These are phyloP conservation scores for Grammomys dolichurus DNA, from an alignment of 2,113 vertebrate species.

Conservation along the genomic window DNA sequence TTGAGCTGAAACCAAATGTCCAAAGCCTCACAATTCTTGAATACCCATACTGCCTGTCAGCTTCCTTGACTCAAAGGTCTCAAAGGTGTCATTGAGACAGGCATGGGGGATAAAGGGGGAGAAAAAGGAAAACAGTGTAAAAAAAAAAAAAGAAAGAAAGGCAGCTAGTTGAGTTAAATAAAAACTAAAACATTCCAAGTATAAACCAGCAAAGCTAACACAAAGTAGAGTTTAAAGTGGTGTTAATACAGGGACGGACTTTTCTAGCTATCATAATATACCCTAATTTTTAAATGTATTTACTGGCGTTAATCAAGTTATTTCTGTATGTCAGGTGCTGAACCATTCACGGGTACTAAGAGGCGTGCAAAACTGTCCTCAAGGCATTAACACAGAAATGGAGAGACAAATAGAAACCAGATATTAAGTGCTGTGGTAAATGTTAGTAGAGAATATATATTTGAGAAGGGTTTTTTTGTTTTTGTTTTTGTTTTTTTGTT, in stretches of 20 bases:
- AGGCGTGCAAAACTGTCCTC: slow-evolving; percentile 35
- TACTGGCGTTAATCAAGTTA: background rate
- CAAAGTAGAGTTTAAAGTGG: slow-evolving; percentile 29
- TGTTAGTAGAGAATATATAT: background rate
- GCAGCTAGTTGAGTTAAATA: slow-evolving; percentile 52
- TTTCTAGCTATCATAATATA: slow-evolving; percentile 48
- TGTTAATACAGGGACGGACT: background rate
- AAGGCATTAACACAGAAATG: slow-evolving; percentile 17
- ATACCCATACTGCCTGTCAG: background rate
- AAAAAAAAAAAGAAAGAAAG: background rate
- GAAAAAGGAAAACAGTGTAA: background rate
- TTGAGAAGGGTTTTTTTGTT: background rate
- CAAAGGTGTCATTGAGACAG: slow-evolving; percentile 12
- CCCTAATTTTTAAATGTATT: slow-evolving; percentile 32
- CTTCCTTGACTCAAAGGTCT: background rate
- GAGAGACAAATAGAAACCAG: slow-evolving; percentile 46
- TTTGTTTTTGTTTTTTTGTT: too few species aligned
- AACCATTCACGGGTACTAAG: slow-evolving; percentile 13
- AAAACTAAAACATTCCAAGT: background rate
- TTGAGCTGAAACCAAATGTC: background rate
- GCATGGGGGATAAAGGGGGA: background rate
- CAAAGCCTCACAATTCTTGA: background rate
- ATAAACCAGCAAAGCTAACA: slow-evolving; percentile 31
- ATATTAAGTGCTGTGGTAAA: slow-evolving; percentile 34
- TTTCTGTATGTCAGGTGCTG: background rate